A percentile compares a stretch with the other conserved stretches of the same genome.
phyloP scores from a whole-genome alignment of 2,113 vertebrate species.

The Macrotus californicus region DNA sequence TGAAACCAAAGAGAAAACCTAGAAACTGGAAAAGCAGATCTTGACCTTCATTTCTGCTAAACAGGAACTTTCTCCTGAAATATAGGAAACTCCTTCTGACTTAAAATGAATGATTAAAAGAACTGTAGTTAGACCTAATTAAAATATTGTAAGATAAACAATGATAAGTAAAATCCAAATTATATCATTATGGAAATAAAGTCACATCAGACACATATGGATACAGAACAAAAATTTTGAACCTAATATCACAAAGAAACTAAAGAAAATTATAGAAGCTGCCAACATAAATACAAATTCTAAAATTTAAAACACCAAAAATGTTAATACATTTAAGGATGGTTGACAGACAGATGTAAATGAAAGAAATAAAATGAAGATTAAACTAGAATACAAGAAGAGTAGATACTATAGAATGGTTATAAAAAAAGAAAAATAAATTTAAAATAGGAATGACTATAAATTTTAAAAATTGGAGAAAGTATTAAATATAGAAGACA shows the following conservation, averaged over 20 bases:
- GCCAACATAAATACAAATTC: neutral
- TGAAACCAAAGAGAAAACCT: neutral
- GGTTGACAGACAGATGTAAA: neutral
- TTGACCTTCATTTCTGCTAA: neutral
- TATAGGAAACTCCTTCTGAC: neutral
- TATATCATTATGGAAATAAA: neutral
- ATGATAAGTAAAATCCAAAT: neutral
- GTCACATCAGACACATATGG: neutral
- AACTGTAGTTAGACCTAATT: neutral
- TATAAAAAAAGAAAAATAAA: neutral
- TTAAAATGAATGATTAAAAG: neutral
- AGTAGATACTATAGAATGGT: neutral
- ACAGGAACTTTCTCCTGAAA: neutral
- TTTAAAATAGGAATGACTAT: neutral
- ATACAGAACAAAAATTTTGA: neutral
- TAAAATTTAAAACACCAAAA: neutral
- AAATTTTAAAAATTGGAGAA: neutral
- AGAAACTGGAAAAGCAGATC: neutral
- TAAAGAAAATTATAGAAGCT: neutral
- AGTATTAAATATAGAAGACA: neutral
- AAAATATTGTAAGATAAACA: neutral
- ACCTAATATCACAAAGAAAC: neutral
- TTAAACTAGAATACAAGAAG: neutral
- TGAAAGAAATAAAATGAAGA: neutral
- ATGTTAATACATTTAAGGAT: neutral